Evolutionary conservation across 2,888 invertebrate species (phyloP).

Genomic region (Acrobasis repandana): DNA sequence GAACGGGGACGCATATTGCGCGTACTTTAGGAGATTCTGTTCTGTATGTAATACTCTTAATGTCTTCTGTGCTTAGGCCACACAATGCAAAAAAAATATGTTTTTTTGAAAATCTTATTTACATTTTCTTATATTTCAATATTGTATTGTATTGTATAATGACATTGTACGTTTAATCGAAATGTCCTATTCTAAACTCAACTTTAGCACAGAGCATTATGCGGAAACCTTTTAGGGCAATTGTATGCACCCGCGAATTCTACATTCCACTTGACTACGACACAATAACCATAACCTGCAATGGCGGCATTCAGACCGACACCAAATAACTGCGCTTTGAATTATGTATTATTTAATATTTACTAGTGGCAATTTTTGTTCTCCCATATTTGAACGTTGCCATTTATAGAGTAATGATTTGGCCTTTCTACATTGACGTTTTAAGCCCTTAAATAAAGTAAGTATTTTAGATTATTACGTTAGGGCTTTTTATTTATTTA

Average conservation of each 20-base stretch:
- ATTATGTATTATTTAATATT: constrained; percentile 18
- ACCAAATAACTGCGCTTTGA: constrained; percentile 15
- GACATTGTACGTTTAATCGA: too few species aligned
- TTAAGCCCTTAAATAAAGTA: neutral
- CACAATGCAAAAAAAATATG: too few species aligned
- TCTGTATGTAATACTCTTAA: too few species aligned
- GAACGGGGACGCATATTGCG: too few species aligned
- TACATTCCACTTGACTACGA: constrained; percentile 13
- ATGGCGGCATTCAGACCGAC: constrained; percentile 9
- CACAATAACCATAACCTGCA: constrained; percentile 17
- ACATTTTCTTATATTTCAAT: too few species aligned
- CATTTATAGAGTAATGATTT: neutral
- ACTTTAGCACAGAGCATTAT: constrained; percentile 6
- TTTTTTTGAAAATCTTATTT: too few species aligned
- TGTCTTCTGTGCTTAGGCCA: too few species aligned
- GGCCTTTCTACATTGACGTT: neutral
- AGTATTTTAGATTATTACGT: too few species aligned
- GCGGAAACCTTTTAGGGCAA: constrained; percentile 14
- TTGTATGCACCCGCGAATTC: constrained; percentile 15
- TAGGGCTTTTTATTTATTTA: too few species aligned
- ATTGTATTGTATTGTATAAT: too few species aligned
- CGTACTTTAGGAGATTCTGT: too few species aligned
- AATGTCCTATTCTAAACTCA: too few species aligned
- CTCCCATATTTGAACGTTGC: neutral
- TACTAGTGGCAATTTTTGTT: constrained; percentile 4